Percentiles rank a stretch among this genome's conserved stretches.
phyloP scores from a whole-genome alignment of 37 sponge, comb jelly and placozoan species.

The Halichondria panicea region DNA sequence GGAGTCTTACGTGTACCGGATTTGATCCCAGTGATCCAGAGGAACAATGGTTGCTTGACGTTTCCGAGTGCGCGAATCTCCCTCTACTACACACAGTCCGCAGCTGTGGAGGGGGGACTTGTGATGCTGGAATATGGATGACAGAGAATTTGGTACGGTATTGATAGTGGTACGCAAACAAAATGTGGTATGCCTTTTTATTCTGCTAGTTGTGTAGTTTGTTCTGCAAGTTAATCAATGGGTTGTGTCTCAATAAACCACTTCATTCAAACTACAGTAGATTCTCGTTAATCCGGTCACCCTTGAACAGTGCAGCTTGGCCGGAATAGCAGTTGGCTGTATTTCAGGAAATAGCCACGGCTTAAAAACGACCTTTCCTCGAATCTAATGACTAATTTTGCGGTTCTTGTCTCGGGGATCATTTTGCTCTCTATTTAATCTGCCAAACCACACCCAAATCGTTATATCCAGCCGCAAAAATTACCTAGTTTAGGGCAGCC shows the following conservation, averaged over 20 bases:
- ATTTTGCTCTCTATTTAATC: too few relatives aligned
- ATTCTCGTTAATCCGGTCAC: too few relatives aligned
- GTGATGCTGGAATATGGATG: neutral
- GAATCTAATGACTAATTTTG: too few relatives aligned
- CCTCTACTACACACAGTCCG: neutral
- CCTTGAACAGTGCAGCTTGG: too few relatives aligned
- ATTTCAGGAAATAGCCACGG: too few relatives aligned
- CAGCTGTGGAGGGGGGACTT: too few relatives aligned
- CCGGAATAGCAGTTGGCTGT: too few relatives aligned
- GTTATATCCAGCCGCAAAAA: too few relatives aligned
- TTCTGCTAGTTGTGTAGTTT: neutral
- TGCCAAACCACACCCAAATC: too few relatives aligned
- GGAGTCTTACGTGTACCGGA: neutral
- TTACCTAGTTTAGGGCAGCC: too few relatives aligned
- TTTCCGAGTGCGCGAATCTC: neutral
- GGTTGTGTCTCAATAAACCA: neutral
- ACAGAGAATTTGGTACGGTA: neutral
- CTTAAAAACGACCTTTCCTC: too few relatives aligned
- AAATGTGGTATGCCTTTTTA: neutral
- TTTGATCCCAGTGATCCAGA: conserved; percentile 2
- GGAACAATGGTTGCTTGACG: neutral
- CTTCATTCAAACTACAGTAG: neutral
- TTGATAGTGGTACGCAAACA: neutral
- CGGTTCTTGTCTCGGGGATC: too few relatives aligned
- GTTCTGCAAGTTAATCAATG: neutral